Base-by-base conservation (phyloP, 2,797 vertebrate species). In the Echeneis naucrates region DNA sequence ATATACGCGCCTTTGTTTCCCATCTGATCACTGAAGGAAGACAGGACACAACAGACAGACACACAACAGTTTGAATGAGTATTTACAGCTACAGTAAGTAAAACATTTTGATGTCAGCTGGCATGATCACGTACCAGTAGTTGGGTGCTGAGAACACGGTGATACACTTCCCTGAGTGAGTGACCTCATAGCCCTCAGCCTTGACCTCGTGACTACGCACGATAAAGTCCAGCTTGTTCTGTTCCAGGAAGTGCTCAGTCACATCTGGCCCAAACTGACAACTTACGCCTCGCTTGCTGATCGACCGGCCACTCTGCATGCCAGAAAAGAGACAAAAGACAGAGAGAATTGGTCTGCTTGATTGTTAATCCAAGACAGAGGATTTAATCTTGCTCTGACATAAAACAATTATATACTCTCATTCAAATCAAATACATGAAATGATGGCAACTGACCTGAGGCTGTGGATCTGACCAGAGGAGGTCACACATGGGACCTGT, bases 91-190 rank as follows among this genome's bases (percentile, higher is more conserved):
- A 2, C 4, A 24, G 47, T 8, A 7, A 48, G 57, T 17, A 38
- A 11, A 4, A 3, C 54, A 23, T 10, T 58, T 16, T 14, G 0
- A 35, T 17, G 16, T 51, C 4, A 13, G 23, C n/a, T 0, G 3
- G 12, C 23, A 1, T 4, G 1, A 64, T 14, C 7, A 72, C 94
- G 3, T 87, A 98, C 97, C 97, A 98, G 95, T 98, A 98, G 94
- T 98, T 98, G 91, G 97, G 97, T 54, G 97, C 97, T 0, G 97
- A 98, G 94, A 98, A 98, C 86, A 98, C 97, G 0, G 97, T 98
- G 93, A 98, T 96, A 58, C 97, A 98, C 88, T 96, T 96, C 84
- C 96, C 97, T 13, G 95, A 95, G 56, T 98, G 97, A 21, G 97
- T 95, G 94, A 98, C 95, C 93, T 98, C 97, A 0, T 98, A 98